Conservation (phyloP, 2,888 invertebrate species). For the Andrena trimmerana region DNA sequence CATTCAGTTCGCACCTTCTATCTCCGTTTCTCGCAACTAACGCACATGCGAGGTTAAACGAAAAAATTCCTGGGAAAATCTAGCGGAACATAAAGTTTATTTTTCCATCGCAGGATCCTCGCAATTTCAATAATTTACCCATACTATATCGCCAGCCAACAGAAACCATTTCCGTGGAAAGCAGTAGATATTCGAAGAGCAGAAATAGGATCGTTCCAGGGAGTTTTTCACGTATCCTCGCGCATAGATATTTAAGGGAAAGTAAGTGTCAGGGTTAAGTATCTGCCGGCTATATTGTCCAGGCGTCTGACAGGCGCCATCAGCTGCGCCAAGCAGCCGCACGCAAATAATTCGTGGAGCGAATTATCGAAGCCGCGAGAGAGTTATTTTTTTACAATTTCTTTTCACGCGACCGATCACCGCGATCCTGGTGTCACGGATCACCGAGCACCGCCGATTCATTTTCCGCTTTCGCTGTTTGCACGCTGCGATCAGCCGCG, state of each 20-base stretch:
- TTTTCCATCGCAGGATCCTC: too few relatives aligned
- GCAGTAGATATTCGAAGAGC: too few relatives aligned
- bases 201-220: too few relatives aligned
- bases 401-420: background rate
- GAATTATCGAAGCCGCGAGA: constrained; percentile 25
- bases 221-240: too few relatives aligned
- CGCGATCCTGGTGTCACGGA: background rate
- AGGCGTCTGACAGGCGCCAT: background rate
- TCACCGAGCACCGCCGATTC: background rate
- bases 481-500: background rate
- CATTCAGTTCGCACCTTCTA: background rate
- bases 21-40: constrained; percentile 19
- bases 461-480: background rate
- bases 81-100: too few relatives aligned
- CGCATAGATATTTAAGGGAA: constrained; percentile 21
- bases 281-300: background rate
- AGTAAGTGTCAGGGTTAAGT: background rate
- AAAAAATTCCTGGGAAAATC: too few relatives aligned
- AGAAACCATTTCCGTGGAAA: too few relatives aligned
- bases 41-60: constrained; percentile 19
- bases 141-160: too few relatives aligned
- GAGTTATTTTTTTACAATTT: constrained; percentile 15
- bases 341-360: constrained; percentile 35
- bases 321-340: background rate
- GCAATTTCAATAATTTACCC: too few relatives aligned